Evolutionary conservation across 2,113 vertebrate species (phyloP), one percentile per base, ranked within the genome.

Genomic region (Lepus americanus): DNA sequence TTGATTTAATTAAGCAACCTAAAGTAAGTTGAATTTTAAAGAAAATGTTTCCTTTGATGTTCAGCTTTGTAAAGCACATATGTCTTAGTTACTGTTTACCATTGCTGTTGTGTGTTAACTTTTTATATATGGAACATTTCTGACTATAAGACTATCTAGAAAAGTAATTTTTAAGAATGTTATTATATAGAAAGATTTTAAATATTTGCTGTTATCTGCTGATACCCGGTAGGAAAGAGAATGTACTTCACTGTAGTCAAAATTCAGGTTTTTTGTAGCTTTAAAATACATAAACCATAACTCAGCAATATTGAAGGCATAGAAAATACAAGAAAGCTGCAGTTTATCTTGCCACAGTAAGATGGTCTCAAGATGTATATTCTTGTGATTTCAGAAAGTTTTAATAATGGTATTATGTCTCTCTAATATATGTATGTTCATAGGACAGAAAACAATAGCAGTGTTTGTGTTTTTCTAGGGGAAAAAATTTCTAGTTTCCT

Each of bases 1-100:
- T 99, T 97, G 99, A 99, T 95, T 98, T 99, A 97, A 98, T 99
- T 94, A 99, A 99, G 97, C 99, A 99, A 97, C 99, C 99, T 17
- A 99, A 99, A 98, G 99, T 99, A 98, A 98, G 97, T 98, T 95
- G 29, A 74, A 17, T 95, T 97, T 90, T 14, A 92, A 84, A 73
- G 51, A 67, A 33, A 33, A 74, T 17, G 70, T 94, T 93, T 90
- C 66, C 55, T 81, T 89, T 77, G n/a, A 31, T 87, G 20, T 29
- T 76, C 25, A 53, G 13, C 84, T 87, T 87, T 74, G 2, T 81
- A 73, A 77, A 79, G 55, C 2, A 49, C 36, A 69, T 33, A 6
- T 63, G 36, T 61, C 88, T 69, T 74, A 74, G 44, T 77, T 87
- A 33, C 7, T 88, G 0, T 73, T 81, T 80, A 55, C 27, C 19